Evolutionary conservation across 2,888 invertebrate species (phyloP).

Genomic region (Parnassius apollo): DNA sequence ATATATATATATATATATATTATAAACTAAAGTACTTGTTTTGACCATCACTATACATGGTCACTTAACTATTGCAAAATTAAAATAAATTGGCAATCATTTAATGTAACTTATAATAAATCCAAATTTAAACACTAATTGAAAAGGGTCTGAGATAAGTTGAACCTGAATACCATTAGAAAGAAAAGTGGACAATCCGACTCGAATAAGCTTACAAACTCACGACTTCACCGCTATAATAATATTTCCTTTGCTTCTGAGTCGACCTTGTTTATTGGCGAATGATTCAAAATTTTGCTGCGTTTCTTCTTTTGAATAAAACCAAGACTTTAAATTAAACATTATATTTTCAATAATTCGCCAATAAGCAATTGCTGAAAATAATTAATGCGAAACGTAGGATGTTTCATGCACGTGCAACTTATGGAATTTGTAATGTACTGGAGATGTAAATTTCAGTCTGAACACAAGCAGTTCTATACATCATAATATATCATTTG

Average conservation of each 20-base stretch:
- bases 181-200: not conserved
- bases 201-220: no score
- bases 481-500: no score
- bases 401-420: slow-evolving; percentile 27
- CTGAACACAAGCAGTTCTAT: no score
- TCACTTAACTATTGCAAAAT: no score
- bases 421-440: not conserved
- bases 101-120: not conserved
- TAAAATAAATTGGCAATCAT: no score
- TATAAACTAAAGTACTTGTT: no score
- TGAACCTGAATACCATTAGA: slow-evolving; percentile 4
- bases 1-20: no score
- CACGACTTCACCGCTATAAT: not conserved
- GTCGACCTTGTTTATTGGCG: not conserved
- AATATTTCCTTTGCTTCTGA: no score
- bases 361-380: slow-evolving; percentile 7
- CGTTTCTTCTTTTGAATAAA: no score
- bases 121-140: not conserved
- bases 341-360: not conserved
- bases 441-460: no score
- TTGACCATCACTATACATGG: no score
- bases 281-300: slow-evolving; percentile 1
- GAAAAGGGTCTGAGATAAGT: slow-evolving; percentile 6
- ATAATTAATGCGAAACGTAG: not conserved
- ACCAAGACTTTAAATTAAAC: not conserved